Base-by-base conservation (phyloP, 2,797 vertebrate species). In the Sciurus vulgaris region DNA sequence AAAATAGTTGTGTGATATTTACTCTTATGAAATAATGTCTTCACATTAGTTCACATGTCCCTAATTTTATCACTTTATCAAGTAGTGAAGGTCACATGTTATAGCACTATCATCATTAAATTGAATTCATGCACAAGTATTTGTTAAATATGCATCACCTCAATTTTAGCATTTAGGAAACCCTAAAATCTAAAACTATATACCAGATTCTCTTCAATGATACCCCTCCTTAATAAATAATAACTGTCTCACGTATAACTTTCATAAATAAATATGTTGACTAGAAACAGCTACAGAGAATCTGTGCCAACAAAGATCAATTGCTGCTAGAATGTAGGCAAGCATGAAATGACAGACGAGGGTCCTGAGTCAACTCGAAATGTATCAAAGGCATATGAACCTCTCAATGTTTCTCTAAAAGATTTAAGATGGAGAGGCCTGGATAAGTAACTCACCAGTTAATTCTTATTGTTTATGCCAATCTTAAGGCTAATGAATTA, bases 391-490 rank as follows among this genome's bases (percentile, higher is more conserved):
- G 2, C 20, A 44, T 86, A 85, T 84, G 93, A 93, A 72, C 22
- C 49, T 85, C 9, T 95, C 92, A 90, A 12, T 6, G 35, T 33
- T 5, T 14, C 18, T 24, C 51, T 91, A 82, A 97, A 94, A 89
- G 14, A 74, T 87, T 89, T 81, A 81, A 63, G 35, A 89, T 95
- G 30, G 38, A 26, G 51, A 83, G 20, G 72, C 73, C 83, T 83
- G 35, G n/a, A 47, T 28, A 85, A 81, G 41, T 28, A 82, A 18
- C 63, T 93, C 81, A 96, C 97, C 94, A 41, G 41, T 89, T 67
- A 41, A 74, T 89, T 81, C 59, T 91, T 44, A 69, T 28, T 83
- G 33, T 13, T 88, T 88, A 88, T 38, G 12, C 28, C 22, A 65
- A 72, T 69, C 81, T 89, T 86, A 49, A 89, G 72, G 38, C 74